Conservation (phyloP, 2,113 vertebrate species). For the Calonectris borealis region DNA sequence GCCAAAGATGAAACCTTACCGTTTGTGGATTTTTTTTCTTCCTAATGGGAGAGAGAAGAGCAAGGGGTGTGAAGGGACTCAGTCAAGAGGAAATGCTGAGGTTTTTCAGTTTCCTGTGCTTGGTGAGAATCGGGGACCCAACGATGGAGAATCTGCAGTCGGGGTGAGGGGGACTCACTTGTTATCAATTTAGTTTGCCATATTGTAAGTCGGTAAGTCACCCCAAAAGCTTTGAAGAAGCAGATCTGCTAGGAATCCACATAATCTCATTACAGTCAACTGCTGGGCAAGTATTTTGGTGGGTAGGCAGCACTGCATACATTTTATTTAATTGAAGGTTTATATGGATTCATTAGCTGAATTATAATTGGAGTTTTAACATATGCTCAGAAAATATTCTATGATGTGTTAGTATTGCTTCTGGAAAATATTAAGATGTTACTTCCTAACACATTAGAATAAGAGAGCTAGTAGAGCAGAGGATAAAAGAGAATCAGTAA, state of each 20-base stretch:
- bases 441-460: background rate
- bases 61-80: background rate
- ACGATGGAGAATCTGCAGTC: background rate
- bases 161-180: background rate
- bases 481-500: background rate
- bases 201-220: background rate
- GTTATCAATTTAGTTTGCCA: background rate
- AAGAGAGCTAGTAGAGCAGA: background rate
- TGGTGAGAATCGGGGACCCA: background rate
- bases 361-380: constrained; percentile 13
- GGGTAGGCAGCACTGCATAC: background rate
- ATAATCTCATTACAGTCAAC: background rate
- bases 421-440: background rate
- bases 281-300: background rate
- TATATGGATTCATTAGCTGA: background rate
- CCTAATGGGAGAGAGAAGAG: background rate
- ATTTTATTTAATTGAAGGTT: background rate
- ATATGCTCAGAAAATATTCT: background rate
- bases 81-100: background rate
- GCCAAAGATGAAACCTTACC: background rate
- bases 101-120: background rate
- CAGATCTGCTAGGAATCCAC: background rate
- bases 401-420: background rate
- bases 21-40: background rate
- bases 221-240: background rate